These are phyloP conservation scores for Drosophila antonietae DNA, from an alignment of 2,888 invertebrate species.

Conservation along the genomic window DNA sequence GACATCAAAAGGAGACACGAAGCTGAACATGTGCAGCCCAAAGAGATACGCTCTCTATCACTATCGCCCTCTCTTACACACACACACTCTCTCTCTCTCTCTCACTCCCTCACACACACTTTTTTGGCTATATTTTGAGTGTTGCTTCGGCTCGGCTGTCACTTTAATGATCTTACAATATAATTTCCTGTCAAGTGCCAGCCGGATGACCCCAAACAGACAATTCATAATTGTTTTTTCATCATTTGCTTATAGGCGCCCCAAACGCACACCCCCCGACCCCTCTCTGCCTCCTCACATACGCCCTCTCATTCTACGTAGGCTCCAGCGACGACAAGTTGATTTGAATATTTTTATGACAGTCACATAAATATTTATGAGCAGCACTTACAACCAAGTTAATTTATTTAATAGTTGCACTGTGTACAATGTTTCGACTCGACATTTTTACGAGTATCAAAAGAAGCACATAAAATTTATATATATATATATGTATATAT, in stretches of 20 bases:
- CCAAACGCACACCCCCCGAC: neutral
- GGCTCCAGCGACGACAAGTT: constrained; percentile 59
- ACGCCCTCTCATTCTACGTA: neutral
- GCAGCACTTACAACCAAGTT: constrained; percentile 75
- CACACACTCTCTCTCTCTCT: too few relatives aligned
- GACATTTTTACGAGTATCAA: constrained; percentile 43
- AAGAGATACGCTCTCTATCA: constrained; percentile 33
- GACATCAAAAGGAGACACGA: constrained; percentile 57
- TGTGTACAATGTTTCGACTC: constrained; percentile 46
- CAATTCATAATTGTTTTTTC: constrained; percentile 74
- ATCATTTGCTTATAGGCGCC: constrained; percentile 63
- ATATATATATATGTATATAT: neutral
- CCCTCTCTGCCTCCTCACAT: neutral
- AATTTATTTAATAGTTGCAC: constrained; percentile 74
- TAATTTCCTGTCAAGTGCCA: constrained; percentile 73
- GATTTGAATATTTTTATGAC: constrained; percentile 76
- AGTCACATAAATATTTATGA: constrained; percentile 74
- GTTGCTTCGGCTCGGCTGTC: constrained; percentile 45
- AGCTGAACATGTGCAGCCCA: constrained; percentile 63
- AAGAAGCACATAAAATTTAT: constrained; percentile 35
- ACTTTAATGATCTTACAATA: constrained; percentile 69
- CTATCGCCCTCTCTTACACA: too few relatives aligned
- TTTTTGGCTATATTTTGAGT: constrained; percentile 23
- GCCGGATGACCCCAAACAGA: constrained; percentile 52
- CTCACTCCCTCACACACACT: neutral